Evolutionary conservation across 2,888 invertebrate genomes (phyloP).

Genomic region (Hipparchia semele): DNA sequence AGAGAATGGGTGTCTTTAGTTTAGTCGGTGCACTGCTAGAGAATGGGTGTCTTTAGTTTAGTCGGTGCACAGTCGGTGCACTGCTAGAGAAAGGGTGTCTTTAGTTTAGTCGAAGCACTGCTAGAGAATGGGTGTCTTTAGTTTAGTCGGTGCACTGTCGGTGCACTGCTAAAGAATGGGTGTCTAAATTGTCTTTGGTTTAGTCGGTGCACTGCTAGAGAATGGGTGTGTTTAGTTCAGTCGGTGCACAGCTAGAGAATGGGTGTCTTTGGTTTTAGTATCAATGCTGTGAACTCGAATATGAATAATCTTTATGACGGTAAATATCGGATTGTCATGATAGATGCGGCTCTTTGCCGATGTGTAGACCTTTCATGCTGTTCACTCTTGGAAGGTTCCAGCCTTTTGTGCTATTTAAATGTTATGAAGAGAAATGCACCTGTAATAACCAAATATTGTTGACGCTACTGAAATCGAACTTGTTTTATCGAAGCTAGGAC

Average conservation of each 20-base stretch:
- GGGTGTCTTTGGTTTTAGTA: background rate
- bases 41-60: background rate
- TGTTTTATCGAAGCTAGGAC: background rate
- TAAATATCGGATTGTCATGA: conserved; percentile 36
- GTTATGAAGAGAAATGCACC: background rate
- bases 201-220: too few species aligned
- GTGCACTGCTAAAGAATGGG: too few species aligned
- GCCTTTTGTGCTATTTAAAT: conserved; percentile 10
- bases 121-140: background rate
- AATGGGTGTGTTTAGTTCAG: too few species aligned
- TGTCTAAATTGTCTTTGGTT: too few species aligned
- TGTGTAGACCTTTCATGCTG: conserved; percentile 16
- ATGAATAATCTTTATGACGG: conserved; percentile 35
- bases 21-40: background rate
- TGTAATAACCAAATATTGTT: background rate
- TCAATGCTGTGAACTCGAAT: conserved; percentile 24
- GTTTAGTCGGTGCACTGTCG: background rate
- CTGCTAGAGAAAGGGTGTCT: background rate
- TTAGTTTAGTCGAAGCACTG: background rate
- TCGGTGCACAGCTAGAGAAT: too few species aligned
- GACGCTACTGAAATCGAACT: background rate
- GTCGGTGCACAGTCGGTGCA: too few species aligned
- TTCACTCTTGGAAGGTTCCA: background rate
- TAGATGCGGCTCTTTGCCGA: conserved; percentile 22
- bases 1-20: background rate